Conservation (phyloP, 2,797 vertebrate species). For the Sebastes cheni region DNA sequence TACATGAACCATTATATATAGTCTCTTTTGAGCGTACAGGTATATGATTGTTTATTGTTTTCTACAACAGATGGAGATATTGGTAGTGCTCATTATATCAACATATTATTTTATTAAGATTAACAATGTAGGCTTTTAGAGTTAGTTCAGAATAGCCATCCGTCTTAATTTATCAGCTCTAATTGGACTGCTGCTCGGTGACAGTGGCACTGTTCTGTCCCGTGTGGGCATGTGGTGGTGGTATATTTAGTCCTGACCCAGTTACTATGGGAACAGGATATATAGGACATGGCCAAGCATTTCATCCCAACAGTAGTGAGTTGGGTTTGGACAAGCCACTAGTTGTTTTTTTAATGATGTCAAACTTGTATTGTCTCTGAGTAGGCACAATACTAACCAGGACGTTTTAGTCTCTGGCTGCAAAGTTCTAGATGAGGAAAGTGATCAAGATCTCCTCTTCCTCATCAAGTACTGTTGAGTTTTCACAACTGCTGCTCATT, state of each 20-base stretch:
- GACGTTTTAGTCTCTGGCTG: neutral
- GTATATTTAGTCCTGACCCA: conserved; percentile 83
- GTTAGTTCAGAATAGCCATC: conserved; percentile 15
- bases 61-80: neutral
- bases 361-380: neutral
- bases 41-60: neutral
- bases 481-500: conserved; percentile 15
- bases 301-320: conserved; percentile 34
- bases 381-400: neutral
- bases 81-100: neutral
- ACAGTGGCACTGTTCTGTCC: conserved; percentile 70
- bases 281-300: conserved; percentile 71
- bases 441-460: neutral
- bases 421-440: neutral
- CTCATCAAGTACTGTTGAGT: neutral
- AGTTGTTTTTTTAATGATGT: conserved; percentile 8
- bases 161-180: conserved; percentile 55
- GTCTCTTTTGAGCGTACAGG: neutral
- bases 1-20: neutral
- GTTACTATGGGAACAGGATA: conserved; percentile 79
- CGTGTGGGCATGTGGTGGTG: conserved; percentile 70
- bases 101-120: neutral
- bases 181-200: conserved; percentile 69
- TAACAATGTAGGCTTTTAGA: neutral
- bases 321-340: conserved; percentile 36